Conservation (phyloP, 2,797 vertebrate genomes). For the Philypnodon macrostomus region DNA sequence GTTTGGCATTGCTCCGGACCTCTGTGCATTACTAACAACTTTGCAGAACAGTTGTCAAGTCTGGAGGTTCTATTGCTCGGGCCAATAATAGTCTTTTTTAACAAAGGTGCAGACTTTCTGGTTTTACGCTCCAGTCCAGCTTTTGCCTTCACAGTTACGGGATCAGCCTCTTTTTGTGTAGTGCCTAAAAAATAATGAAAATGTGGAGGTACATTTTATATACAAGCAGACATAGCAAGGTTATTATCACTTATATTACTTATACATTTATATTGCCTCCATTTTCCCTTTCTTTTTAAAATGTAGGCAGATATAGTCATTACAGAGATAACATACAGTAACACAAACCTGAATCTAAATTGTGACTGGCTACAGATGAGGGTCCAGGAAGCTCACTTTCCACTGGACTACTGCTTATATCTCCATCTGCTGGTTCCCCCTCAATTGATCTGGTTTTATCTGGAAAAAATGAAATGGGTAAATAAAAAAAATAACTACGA, state of each 20-base stretch:
- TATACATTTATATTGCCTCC: too few species aligned
- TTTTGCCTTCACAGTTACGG: slow-evolving; percentile 34
- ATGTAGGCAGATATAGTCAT: too few species aligned
- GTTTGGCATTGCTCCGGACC: slow-evolving; percentile 24
- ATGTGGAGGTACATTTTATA: not conserved
- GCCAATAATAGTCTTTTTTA: slow-evolving; percentile 47
- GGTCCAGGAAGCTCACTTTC: slow-evolving; percentile 68
- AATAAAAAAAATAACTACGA: not conserved
- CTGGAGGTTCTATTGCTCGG: slow-evolving; percentile 47
- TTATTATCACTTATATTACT: too few species aligned
- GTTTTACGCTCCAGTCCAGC: slow-evolving; percentile 59
- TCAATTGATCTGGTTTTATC: slow-evolving; percentile 84
- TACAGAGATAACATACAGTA: too few species aligned
- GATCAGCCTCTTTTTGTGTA: slow-evolving; percentile 44
- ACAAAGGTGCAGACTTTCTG: slow-evolving; percentile 55
- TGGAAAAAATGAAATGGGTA: slow-evolving; percentile 53
- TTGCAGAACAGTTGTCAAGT: slow-evolving; percentile 60
- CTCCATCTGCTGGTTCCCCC: slow-evolving; percentile 65
- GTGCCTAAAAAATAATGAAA: slow-evolving; percentile 48
- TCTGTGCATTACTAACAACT: slow-evolving; percentile 28
- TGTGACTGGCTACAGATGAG: slow-evolving; percentile 64
- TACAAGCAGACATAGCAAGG: not conserved
- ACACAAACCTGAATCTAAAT: slow-evolving; percentile 67
- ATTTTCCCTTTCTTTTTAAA: too few species aligned
- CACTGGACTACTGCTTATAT: slow-evolving; percentile 65